These are phyloP conservation scores for Dreissena polymorpha DNA, from an alignment of 1,140 invertebrate species.

Conservation along the genomic window DNA sequence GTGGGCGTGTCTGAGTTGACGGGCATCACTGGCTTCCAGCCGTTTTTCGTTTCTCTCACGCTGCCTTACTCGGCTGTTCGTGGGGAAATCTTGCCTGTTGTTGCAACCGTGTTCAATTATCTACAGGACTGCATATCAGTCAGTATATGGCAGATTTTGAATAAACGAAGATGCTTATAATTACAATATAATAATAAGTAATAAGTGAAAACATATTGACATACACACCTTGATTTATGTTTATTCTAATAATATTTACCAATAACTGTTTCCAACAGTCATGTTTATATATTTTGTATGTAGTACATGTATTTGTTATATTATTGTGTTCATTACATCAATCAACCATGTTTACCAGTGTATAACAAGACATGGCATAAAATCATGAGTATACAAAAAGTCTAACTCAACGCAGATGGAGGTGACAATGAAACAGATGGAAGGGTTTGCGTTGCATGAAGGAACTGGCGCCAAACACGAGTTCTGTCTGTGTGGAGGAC, in stretches of 20 bases:
- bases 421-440: slow-evolving; percentile 77
- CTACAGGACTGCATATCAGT: slow-evolving; percentile 84
- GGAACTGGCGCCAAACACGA: not conserved
- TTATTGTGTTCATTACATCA: too few species aligned
- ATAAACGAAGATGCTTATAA: too few species aligned
- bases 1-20: slow-evolving; percentile 86
- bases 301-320: too few species aligned
- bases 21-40: slow-evolving; percentile 90
- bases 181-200: too few species aligned
- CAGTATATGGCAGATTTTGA: slow-evolving; percentile 63
- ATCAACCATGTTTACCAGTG: too few species aligned
- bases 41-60: slow-evolving; percentile 91
- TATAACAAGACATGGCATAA: too few species aligned
- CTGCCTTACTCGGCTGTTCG: slow-evolving; percentile 93
- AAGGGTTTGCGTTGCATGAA: slow-evolving; percentile 79
- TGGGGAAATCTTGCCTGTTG: slow-evolving; percentile 94
- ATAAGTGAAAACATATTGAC: too few species aligned
- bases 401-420: slow-evolving; percentile 78
- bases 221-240: too few species aligned
- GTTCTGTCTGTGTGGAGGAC: slow-evolving; percentile 74
- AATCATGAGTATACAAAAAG: too few species aligned
- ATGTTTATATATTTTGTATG: too few species aligned
- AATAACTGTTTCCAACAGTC: too few species aligned
- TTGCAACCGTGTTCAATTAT: slow-evolving; percentile 96
- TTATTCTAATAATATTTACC: too few species aligned